phyloP scores from a whole-genome alignment of 2,797 vertebrate genomes.

The Bryconaethiops microstoma region DNA sequence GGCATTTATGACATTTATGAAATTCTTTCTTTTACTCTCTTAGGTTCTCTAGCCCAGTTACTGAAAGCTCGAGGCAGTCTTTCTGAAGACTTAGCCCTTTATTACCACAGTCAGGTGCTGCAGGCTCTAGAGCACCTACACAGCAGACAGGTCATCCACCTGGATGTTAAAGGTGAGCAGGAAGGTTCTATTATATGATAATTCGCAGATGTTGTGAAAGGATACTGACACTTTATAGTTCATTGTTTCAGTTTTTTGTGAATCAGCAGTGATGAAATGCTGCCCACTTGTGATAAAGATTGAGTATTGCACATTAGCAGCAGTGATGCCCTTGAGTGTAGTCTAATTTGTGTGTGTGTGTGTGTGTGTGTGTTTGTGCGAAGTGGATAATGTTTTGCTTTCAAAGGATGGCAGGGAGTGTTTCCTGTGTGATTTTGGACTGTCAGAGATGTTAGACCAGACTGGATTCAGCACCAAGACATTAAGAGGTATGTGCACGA shows the following conservation, averaged over 20 bases:
- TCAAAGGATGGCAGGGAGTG: constrained; percentile 76
- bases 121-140: constrained; percentile 92
- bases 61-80: constrained; percentile 82
- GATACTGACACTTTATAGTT: background rate
- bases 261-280: background rate
- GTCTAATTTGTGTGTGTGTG: background rate
- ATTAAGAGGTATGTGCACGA: constrained; percentile 71
- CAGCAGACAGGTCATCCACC: constrained; percentile 83
- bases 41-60: constrained; percentile 87
- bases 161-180: constrained; percentile 92
- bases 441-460: constrained; percentile 77
- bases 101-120: constrained; percentile 87
- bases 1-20: background rate
- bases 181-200: background rate
- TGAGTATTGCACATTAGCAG: background rate
- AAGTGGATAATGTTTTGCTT: constrained; percentile 86
- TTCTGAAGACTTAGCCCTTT: constrained; percentile 87
- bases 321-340: background rate
- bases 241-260: background rate
- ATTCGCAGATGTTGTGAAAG: background rate
- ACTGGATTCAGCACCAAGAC: constrained; percentile 74
- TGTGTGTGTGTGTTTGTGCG: constrained; percentile 39
- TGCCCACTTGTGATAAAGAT: background rate
- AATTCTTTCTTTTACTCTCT: constrained; percentile 61
- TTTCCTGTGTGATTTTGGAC: constrained; percentile 86